phyloP scores from a whole-genome alignment of 1,140 invertebrate genomes.

The Lerema accius region DNA sequence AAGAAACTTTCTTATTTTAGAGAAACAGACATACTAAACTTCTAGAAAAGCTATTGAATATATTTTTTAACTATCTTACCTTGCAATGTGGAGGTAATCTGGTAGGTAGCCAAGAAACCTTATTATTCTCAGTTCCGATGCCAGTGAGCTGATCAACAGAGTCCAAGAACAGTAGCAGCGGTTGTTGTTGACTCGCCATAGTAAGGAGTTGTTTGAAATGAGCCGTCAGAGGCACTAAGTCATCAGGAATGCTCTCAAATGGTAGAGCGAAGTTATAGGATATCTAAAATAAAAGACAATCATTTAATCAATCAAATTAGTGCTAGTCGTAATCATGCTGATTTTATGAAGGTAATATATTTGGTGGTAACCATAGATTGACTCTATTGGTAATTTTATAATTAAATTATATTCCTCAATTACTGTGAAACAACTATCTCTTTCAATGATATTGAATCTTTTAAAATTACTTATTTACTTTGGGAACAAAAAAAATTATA shows the following conservation, averaged over 20 bases:
- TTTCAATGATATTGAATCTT: too few relatives aligned
- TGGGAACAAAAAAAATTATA: too few relatives aligned
- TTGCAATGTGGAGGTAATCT: conserved; percentile 95
- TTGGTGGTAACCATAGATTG: too few relatives aligned
- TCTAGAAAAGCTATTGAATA: too few relatives aligned
- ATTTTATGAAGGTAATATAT: not conserved
- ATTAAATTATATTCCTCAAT: too few relatives aligned
- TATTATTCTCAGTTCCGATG: conserved; percentile 94
- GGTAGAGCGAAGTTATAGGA: conserved; percentile 97
- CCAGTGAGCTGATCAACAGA: conserved; percentile 98
- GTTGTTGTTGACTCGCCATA: conserved; percentile 90
- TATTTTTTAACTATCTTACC: conserved; percentile 80
- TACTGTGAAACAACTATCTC: too few relatives aligned
- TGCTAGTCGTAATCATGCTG: too few relatives aligned
- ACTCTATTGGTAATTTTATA: too few relatives aligned
- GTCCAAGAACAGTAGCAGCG: conserved; percentile 94
- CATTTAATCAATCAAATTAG: too few relatives aligned
- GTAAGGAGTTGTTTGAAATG: conserved; percentile 97
- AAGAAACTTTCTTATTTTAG: too few relatives aligned
- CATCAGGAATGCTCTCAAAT: conserved; percentile 97
- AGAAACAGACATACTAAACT: too few relatives aligned
- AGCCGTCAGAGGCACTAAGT: conserved; percentile 96
- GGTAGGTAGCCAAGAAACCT: conserved; percentile 98
- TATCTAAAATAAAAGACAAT: conserved; percentile 88
- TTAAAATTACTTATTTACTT: too few relatives aligned